These are phyloP conservation scores for Agelastica alni DNA, from an alignment of 2,888 invertebrate species.

Conservation along the genomic window DNA sequence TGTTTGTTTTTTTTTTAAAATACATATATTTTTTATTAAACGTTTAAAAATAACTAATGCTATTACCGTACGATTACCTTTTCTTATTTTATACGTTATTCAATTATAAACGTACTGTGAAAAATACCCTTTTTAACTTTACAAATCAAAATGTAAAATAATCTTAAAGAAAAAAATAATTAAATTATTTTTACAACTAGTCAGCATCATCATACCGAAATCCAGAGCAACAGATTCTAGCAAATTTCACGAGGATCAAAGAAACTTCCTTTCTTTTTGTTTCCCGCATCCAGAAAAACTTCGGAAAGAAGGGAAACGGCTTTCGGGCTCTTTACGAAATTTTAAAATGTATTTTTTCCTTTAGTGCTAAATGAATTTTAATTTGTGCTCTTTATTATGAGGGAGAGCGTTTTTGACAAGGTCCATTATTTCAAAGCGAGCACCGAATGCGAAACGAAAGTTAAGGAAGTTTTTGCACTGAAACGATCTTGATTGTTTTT, in stretches of 20 bases:
- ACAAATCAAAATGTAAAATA: neutral
- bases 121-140: neutral
- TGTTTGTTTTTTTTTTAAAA: too few species aligned
- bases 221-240: slow-evolving; percentile 22
- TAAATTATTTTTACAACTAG: slow-evolving; percentile 6
- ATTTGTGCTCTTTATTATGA: slow-evolving; percentile 39
- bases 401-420: slow-evolving; percentile 34
- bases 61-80: too few species aligned
- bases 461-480: slow-evolving; percentile 21
- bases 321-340: slow-evolving; percentile 30
- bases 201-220: slow-evolving; percentile 4
- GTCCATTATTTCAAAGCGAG: slow-evolving; percentile 29
- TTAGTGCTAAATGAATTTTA: slow-evolving; percentile 42
- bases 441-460: slow-evolving; percentile 20
- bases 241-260: slow-evolving; percentile 42
- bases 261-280: slow-evolving; percentile 34
- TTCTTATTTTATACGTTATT: too few species aligned
- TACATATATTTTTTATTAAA: too few species aligned
- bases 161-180: neutral
- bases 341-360: slow-evolving; percentile 41
- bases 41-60: too few species aligned
- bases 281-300: slow-evolving; percentile 25
- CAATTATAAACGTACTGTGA: too few species aligned
- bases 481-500: slow-evolving; percentile 23
- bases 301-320: slow-evolving; percentile 22